Conservation (phyloP, 2,113 vertebrate species). For the Silurus asotus region DNA sequence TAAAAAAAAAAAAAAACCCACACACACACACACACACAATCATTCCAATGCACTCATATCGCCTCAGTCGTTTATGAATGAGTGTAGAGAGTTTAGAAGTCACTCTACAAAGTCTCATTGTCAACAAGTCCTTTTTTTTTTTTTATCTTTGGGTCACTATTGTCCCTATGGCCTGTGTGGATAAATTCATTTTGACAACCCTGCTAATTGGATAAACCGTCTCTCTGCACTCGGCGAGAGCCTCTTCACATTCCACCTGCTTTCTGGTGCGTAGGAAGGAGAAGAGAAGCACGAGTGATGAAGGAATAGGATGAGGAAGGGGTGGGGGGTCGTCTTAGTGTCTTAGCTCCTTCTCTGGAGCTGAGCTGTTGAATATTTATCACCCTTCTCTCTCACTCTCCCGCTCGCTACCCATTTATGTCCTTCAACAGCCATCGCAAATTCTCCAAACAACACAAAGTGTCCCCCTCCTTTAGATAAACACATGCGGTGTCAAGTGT, state of each 20-base stretch:
- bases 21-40: slow-evolving; percentile 21
- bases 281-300: slow-evolving; percentile 46
- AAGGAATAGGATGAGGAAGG: slow-evolving; percentile 37
- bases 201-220: slow-evolving; percentile 97
- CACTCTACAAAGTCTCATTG: slow-evolving; percentile 72
- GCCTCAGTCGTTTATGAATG: background rate
- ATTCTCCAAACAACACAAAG: slow-evolving; percentile 81
- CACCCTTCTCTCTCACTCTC: slow-evolving; percentile 65
- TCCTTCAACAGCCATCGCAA: slow-evolving; percentile 66
- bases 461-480: slow-evolving; percentile 88
- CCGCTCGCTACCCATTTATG: slow-evolving; percentile 60
- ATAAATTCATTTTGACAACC: slow-evolving; percentile 99
- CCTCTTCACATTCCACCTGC: slow-evolving; percentile 84
- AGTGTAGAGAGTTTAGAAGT: slow-evolving; percentile 54
- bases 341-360: slow-evolving; percentile 67
- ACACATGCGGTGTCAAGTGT: slow-evolving; percentile 99
- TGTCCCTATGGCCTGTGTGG: slow-evolving; percentile 73
- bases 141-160: slow-evolving; percentile 59
- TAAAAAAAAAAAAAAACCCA: slow-evolving; percentile 34
- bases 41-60: slow-evolving; percentile 38
- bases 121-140: slow-evolving; percentile 63
- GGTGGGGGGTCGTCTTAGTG: slow-evolving; percentile 30
- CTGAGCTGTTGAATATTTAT: slow-evolving; percentile 96
- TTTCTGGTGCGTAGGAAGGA: slow-evolving; percentile 69
- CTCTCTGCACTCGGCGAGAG: slow-evolving; percentile 77